These are phyloP conservation scores for Synanthedon vespiformis DNA, from an alignment of 2,888 invertebrate genomes.

Conservation along the genomic window DNA sequence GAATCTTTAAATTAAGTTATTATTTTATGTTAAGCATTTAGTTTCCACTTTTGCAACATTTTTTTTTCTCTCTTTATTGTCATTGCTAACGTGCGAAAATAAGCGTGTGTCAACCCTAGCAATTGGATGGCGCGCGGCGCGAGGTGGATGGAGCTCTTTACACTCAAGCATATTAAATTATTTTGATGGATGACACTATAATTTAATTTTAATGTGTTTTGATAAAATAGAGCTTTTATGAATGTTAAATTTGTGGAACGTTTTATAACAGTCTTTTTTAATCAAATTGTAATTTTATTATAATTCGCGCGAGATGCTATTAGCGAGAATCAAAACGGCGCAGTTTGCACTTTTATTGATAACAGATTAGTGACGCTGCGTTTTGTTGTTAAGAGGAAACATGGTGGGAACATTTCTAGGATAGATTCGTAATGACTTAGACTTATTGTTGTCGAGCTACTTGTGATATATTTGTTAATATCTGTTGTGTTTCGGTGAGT, in stretches of 20 bases:
- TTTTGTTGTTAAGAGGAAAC: slow-evolving; percentile 4
- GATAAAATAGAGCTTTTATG: slow-evolving; percentile 47
- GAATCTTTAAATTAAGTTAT: no score
- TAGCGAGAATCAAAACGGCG: slow-evolving; percentile 10
- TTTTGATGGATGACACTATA: slow-evolving; percentile 59
- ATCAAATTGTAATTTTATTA: slow-evolving; percentile 22
- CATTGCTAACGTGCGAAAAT: no score
- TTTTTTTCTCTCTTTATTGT: no score
- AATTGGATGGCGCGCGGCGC: slow-evolving; percentile 1
- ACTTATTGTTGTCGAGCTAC: no score
- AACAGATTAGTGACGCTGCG: slow-evolving; percentile 10
- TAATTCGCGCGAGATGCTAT: slow-evolving; percentile 15
- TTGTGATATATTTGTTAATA: no score
- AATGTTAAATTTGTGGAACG: slow-evolving; percentile 28
- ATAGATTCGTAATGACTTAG: no score
- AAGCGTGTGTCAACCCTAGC: background rate
- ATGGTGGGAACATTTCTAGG: no score
- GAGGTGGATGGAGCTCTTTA: background rate
- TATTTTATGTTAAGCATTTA: no score
- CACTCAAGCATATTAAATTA: slow-evolving; percentile 54
- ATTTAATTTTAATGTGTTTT: slow-evolving; percentile 66
- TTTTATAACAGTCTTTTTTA: slow-evolving; percentile 22
- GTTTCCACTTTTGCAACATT: no score
- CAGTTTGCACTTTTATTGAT: slow-evolving; percentile 12
- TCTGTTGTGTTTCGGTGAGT: no score